Evolutionary conservation across 2,888 invertebrate genomes (phyloP).

Genomic region (Timema podura): DNA sequence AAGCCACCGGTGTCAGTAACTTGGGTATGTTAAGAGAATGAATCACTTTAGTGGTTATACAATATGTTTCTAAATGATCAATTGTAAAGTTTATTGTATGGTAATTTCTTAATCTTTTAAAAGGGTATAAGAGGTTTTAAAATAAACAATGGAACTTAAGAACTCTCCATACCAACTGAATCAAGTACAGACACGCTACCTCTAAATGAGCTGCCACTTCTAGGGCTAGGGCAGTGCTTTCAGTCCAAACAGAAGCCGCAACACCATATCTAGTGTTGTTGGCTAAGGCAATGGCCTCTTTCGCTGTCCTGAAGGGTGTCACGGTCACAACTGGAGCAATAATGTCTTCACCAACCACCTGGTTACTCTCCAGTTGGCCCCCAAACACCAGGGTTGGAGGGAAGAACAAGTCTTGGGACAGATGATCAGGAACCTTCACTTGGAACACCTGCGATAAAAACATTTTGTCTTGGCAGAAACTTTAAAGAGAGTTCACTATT

Average conservation of each 20-base stretch:
- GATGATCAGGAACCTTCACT: conserved; percentile 10
- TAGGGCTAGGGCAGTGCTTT: conserved; percentile 50
- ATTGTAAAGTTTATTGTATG: too few relatives aligned
- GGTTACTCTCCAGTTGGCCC: conserved; percentile 42
- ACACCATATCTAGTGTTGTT: conserved; percentile 52
- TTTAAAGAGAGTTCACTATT: too few relatives aligned
- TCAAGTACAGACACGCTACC: conserved; percentile 33
- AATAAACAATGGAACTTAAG: too few relatives aligned
- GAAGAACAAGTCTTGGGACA: conserved; percentile 40
- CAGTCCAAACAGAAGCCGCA: conserved; percentile 54
- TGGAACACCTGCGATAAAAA: conserved; percentile 20
- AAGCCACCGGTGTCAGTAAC: too few relatives aligned
- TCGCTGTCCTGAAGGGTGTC: conserved; percentile 51
- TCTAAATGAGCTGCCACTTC: conserved; percentile 51
- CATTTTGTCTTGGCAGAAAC: too few relatives aligned
- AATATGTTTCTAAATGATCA: too few relatives aligned
- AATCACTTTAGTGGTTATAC: too few relatives aligned
- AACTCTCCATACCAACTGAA: too few relatives aligned
- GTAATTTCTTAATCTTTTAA: too few relatives aligned
- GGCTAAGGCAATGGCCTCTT: conserved; percentile 52
- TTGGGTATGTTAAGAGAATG: too few relatives aligned
- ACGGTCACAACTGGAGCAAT: conserved; percentile 47
- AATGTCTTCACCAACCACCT: conserved; percentile 43
- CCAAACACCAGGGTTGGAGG: conserved; percentile 45
- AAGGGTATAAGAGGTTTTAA: too few relatives aligned